phyloP scores from a whole-genome alignment of 2,113 vertebrate genomes.

The Stomatorhinus ivindoensis region DNA sequence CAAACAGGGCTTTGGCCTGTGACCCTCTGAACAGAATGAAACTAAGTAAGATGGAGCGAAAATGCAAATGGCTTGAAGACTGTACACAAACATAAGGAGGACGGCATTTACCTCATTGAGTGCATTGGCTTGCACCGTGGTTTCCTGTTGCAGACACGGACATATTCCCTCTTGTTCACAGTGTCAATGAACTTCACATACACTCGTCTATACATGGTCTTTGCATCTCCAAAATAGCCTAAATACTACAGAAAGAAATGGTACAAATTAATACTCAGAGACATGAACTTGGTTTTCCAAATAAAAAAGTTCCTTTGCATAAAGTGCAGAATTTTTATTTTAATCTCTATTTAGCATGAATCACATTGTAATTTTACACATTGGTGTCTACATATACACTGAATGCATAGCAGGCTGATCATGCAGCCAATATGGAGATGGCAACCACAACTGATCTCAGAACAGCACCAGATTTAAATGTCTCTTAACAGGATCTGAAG shows the following conservation, averaged over 20 bases:
- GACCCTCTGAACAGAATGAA: conserved; percentile 44
- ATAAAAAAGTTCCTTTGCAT: conserved; percentile 1
- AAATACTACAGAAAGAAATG: conserved; percentile 69
- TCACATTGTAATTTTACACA: neutral
- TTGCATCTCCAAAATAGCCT: conserved; percentile 94
- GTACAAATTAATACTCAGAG: neutral
- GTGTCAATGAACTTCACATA: conserved; percentile 97
- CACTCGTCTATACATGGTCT: conserved; percentile 90
- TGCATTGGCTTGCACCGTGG: conserved; percentile 84
- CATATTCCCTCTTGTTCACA: conserved; percentile 94
- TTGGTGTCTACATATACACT: neutral
- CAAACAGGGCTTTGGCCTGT: conserved; percentile 59
- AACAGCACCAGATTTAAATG: neutral
- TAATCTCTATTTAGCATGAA: neutral
- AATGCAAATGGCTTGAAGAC: neutral
- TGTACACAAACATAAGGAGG: neutral
- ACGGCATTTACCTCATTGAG: conserved; percentile 70
- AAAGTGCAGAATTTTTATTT: neutral
- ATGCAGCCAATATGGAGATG: neutral
- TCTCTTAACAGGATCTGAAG: neutral
- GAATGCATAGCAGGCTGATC: neutral
- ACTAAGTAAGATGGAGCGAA: neutral
- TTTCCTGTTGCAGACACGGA: conserved; percentile 88
- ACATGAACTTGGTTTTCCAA: neutral
- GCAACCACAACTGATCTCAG: neutral